Base-by-base conservation (phyloP, 2,113 vertebrate genomes). In the Pontoporia blainvillei region DNA sequence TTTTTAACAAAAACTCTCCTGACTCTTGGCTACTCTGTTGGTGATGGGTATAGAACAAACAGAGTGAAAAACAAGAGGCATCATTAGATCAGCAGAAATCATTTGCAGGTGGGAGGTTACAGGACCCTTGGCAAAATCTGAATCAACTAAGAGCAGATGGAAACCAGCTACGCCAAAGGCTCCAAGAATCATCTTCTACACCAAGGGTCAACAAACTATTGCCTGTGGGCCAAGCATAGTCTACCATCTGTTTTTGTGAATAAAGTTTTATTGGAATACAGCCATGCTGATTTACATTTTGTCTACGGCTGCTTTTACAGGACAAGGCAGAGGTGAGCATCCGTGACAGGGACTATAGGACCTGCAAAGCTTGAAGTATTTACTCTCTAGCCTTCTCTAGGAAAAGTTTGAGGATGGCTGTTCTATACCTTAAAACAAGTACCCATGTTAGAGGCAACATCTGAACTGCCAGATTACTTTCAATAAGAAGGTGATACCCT, bases 221-320 rank as follows among this genome's bases (percentile, higher is more conserved):
- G 85, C 69, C 88, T 84, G 27, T 92, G 41, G 62, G 41, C n/a
- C 39, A 89, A 54, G 17, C 73, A 36, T 7, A 73, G 73, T 31
- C 64, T 5, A 76, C 72, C 57, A 83, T 83, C 36, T 96, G 84
- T 36, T 93, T 83, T 90, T 85, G 81, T 90, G 36, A 95, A 87
- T 84, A 86, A 93, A 93, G 86, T 92, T 97, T 94, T 85, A 89
- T 61, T 96, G 49, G 82, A 91, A 86, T 34, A 90, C 9, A 46
- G 23, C 18, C 23, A 62, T 73, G 52, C 2, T 49, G 67, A 62
- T 82, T 88, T 72, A 73, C 49, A 41, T 39, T 41, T 27, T 13
- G 17, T 39, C 59, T 39, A 10, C 11, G 13, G 71, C 13, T 87
- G 36, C 64, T 78, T 88, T 87, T 75, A 73, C 7, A 73, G 79